These are phyloP conservation scores for Buceros bicornis DNA, from an alignment of 2,797 vertebrate genomes.

Conservation along the genomic window DNA sequence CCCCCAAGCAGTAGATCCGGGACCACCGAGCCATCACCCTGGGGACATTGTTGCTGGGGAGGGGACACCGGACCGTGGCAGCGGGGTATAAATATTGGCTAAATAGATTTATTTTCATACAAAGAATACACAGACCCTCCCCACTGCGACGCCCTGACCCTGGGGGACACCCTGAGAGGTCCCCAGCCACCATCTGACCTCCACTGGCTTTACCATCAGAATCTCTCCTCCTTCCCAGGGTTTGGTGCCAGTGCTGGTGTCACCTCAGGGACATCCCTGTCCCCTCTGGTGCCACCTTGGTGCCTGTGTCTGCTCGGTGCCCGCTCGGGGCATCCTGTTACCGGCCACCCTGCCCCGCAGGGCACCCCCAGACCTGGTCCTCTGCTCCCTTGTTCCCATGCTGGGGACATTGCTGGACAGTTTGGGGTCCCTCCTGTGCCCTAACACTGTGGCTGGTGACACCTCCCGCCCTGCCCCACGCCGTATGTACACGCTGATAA, in stretches of 20 bases:
- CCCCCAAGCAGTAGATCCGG: too few species aligned
- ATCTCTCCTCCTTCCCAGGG: not conserved
- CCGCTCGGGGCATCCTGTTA: not conserved
- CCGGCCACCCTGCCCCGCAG: not conserved
- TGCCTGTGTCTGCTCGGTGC: not conserved
- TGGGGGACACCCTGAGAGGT: not conserved
- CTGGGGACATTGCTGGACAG: not conserved
- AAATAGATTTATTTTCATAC: slow-evolving; percentile 80
- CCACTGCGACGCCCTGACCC: not conserved
- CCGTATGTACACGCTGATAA: slow-evolving; percentile 34
- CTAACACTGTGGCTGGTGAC: slow-evolving; percentile 40
- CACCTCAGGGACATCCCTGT: not conserved
- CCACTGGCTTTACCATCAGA: not conserved
- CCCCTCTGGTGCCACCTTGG: not conserved
- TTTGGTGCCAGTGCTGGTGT: not conserved
- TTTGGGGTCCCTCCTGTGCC: not conserved
- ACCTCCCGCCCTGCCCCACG: not conserved
- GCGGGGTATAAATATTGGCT: slow-evolving; percentile 72
- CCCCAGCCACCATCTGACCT: not conserved
- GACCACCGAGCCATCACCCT: not conserved
- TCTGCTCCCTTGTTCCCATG: not conserved
- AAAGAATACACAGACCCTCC: slow-evolving; percentile 66
- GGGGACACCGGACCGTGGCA: not conserved
- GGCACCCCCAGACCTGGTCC: not conserved
- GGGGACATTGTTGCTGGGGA: not conserved